These are phyloP conservation scores for Setophaga coronata DNA, from an alignment of 2,113 vertebrate genomes.

Conservation along the genomic window DNA sequence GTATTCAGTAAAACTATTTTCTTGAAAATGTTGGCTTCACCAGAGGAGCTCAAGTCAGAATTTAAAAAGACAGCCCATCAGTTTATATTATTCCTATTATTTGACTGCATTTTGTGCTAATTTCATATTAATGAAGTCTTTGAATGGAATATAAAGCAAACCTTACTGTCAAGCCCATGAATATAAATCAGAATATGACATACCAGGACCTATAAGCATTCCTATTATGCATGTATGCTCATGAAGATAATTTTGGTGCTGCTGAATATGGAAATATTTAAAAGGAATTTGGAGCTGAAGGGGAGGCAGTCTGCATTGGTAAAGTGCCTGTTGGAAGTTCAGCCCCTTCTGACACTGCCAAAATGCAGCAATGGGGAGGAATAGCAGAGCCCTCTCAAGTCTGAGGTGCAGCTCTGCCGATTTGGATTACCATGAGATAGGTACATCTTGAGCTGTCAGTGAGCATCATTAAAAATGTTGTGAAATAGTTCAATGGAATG, in stretches of 20 bases:
- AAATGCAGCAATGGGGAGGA: background rate
- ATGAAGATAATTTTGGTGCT: background rate
- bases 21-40: background rate
- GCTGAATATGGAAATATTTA: background rate
- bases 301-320: background rate
- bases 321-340: background rate
- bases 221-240: background rate
- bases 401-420: background rate
- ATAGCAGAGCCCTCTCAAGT: background rate
- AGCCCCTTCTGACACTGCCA: background rate
- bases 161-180: background rate
- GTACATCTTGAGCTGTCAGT: background rate
- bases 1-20: background rate
- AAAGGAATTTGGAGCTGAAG: background rate
- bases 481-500: slow-evolving; percentile 14
- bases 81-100: background rate
- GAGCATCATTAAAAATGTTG: background rate
- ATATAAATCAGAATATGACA: background rate
- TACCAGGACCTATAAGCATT: background rate
- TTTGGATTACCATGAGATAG: background rate
- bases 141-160: slow-evolving; percentile 18
- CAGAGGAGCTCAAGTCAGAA: background rate
- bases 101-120: background rate
- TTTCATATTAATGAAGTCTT: background rate
- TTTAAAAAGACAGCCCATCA: background rate